Conservation (phyloP, 2,888 invertebrate genomes). For the Leistus spinibarbis region DNA sequence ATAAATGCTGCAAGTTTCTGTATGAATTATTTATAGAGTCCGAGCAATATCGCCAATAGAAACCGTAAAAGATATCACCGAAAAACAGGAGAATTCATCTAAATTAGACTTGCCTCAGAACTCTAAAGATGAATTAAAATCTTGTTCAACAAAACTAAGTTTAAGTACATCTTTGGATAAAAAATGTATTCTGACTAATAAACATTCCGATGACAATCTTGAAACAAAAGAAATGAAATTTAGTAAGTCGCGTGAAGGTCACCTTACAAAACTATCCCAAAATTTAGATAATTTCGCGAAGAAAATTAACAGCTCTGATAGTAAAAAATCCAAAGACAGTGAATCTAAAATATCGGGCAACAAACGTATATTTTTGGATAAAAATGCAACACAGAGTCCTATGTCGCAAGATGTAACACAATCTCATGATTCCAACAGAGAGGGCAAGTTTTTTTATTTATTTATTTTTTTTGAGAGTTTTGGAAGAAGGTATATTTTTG, state of each 20-base stretch:
- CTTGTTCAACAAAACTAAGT: background rate
- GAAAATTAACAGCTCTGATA: conserved; percentile 50
- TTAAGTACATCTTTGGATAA: conserved; percentile 9
- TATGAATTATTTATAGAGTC: conserved; percentile 5
- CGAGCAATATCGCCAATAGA: conserved; percentile 18
- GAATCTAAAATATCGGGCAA: background rate
- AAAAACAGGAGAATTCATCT: background rate
- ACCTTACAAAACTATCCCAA: conserved; percentile 53
- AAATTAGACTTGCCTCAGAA: background rate
- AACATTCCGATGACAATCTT: conserved; percentile 5
- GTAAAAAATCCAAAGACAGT: conserved; percentile 27
- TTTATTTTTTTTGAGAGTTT: background rate
- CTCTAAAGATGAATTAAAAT: background rate
- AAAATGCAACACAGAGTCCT: background rate
- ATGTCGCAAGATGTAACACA: background rate
- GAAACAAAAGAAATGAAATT: conserved; percentile 15
- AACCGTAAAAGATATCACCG: background rate
- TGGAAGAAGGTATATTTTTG: background rate
- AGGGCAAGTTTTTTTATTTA: background rate
- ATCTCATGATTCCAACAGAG: conserved; percentile 33
- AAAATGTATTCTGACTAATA: background rate
- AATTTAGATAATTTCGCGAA: conserved; percentile 58
- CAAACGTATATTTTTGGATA: background rate
- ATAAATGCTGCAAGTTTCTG: background rate
- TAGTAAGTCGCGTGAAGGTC: conserved; percentile 31